These are phyloP conservation scores for Intellagama lesueurii DNA, from an alignment of 2,797 vertebrate species.

Conservation along the genomic window DNA sequence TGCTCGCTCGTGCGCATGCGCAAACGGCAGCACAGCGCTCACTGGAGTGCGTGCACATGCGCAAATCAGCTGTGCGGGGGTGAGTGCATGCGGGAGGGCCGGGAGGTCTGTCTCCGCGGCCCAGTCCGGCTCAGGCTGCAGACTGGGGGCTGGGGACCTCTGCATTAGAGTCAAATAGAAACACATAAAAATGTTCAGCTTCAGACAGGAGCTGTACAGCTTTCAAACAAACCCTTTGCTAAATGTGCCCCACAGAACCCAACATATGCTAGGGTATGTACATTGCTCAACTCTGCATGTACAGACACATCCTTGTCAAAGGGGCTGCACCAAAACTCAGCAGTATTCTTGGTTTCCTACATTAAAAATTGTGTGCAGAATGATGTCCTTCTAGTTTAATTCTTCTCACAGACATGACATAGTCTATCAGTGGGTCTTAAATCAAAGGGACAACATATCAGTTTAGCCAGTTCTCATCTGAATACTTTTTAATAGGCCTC, in stretches of 20 bases:
- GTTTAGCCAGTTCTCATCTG: conserved; percentile 29
- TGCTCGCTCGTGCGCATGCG: no score
- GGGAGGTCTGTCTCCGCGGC: no score
- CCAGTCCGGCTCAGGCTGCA: no score
- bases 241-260: not conserved
- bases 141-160: no score
- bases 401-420: not conserved
- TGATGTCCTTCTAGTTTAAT: not conserved
- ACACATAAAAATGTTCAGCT: not conserved
- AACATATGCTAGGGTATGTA: not conserved
- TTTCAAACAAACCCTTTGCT: not conserved
- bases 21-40: no score
- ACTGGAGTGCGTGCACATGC: no score
- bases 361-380: not conserved
- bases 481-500: conserved; percentile 28
- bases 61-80: no score
- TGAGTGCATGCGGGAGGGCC: no score
- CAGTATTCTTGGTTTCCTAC: not conserved
- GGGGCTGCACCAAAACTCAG: not conserved
- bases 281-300: not conserved
- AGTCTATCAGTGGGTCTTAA: conserved; percentile 8
- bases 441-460: conserved; percentile 30
- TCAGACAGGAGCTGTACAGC: not conserved
- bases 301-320: not conserved
- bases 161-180: not conserved